Evolutionary conservation across 2,888 invertebrate genomes (phyloP), one percentile per base, ranked within the genome.

Genomic region (Andrena minutula): DNA sequence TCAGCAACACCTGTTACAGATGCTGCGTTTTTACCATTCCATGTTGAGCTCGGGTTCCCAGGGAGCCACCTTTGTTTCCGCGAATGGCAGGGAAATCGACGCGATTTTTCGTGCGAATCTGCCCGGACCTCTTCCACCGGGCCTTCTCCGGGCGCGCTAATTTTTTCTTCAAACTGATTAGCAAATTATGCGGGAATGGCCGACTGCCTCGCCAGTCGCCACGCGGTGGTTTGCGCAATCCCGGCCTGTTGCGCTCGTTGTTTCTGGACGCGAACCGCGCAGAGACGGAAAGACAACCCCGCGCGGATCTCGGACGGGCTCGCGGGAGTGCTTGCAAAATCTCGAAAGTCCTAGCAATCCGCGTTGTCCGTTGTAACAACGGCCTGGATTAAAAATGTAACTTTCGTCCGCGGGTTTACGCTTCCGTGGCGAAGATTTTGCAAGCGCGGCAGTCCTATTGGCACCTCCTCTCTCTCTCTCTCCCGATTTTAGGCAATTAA

Each of bases 261-360:
- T 60, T 71, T 77, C 68, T 63, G 68, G 66, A 69, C 80, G 65
- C 70, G 56, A 28, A n/a, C 69, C 47, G 7, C n/a, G 47, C 53
- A 20, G 32, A 58, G 47, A 49, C 53, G 58, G 35, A 78, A 53
- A 69, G 74, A 73, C 88, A 76, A 87, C 86, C 89, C 86, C 75
- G 74, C 63, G 71, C 82, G 82, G 84, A 89, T 86, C 85, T 87
- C 86, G 86, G 89, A n/a, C 88, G 86, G 84, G 79, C 66, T 80
- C 77, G 86, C 68, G 58, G 83, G 51, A 75, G 81, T 74, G 82
- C 84, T 92, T 92, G 88, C 92, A 87, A 91, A 90, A 90, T 68
- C 85, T 87, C 87, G 91, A 91, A 92, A 92, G 90, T 92, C 89
- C 89, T n/a, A 91, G 91, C 90, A 90, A 92, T 92, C 89, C 90